Base-by-base conservation (phyloP, 2,113 vertebrate species). In the Oreochromis niloticus region DNA sequence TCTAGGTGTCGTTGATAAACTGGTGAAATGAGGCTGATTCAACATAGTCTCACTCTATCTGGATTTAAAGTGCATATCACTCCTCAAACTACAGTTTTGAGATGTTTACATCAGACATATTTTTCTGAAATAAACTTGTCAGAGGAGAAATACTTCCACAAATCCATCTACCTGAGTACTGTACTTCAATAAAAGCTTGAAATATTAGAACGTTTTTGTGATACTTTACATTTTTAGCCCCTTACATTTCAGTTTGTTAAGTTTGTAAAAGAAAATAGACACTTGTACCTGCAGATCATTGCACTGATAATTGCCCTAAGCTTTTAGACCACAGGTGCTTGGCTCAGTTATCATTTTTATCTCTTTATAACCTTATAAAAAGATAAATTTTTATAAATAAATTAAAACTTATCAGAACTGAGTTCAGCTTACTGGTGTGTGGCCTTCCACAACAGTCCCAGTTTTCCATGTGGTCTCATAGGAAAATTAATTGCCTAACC, bases 111-210 rank as follows among this genome's bases (percentile, higher is more conserved):
- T 2, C 34, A 66, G 34, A 73, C 22, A 48, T 30, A 73, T 75
- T 75, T 75, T 48, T 19, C 43, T 50, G 43, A 75, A 75, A 75
- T 32, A 9, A 75, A 75, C 71, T 50, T 75, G 24, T 48, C 71
- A 52, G 6, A 52, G 27, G 46, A 30, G 24, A 52, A 78, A 52
- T 78, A 5, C 6, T 11, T n/a, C 27, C 10, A 32, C 16, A 46
- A 30, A 46, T 46, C 41, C 1, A 34, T 78, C 73, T 78, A 50
- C 16, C 48, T 8, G 22, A 27, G 68, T 30, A n/a, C 71, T 19
- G 16, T 32, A 78, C 73, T 50, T 78, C 4, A 32, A 34, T 13
- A 48, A 19, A 34, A 50, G 1, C 46, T 34, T 32, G 27, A 78
- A 11, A 52, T 78, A 52, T 50, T n/a, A 4, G 6, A 6, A 52